These are phyloP conservation scores for Ctenopoma kingsleyae DNA, from an alignment of 2,797 vertebrate genomes.

Conservation along the genomic window DNA sequence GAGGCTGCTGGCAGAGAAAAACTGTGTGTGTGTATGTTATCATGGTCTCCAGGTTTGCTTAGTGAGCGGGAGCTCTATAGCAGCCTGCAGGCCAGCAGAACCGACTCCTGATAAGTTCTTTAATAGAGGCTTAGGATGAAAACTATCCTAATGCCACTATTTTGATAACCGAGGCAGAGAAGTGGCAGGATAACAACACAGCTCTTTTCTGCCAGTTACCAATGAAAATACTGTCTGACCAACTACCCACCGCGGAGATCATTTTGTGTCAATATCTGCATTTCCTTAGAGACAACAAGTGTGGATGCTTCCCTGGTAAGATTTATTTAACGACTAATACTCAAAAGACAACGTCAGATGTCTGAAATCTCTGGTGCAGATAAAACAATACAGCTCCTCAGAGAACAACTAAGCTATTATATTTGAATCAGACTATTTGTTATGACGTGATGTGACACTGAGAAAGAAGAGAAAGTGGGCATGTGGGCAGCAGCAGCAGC, in stretches of 20 bases:
- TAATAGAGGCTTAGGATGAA: slow-evolving; percentile 58
- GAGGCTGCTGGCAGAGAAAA: slow-evolving; percentile 10
- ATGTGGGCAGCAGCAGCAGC: slow-evolving; percentile 10
- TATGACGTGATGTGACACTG: slow-evolving; percentile 32
- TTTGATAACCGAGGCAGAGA: slow-evolving; percentile 47
- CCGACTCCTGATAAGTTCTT: slow-evolving; percentile 58
- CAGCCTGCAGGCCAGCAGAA: slow-evolving; percentile 51
- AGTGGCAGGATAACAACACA: slow-evolving; percentile 22
- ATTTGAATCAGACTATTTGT: slow-evolving; percentile 18
- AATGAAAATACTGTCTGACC: slow-evolving; percentile 24
- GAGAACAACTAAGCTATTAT: slow-evolving; percentile 22
- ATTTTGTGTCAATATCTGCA: slow-evolving; percentile 29
- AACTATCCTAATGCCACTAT: slow-evolving; percentile 52
- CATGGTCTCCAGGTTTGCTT: slow-evolving; percentile 60
- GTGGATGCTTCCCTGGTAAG: slow-evolving; percentile 13
- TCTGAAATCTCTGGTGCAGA: slow-evolving; percentile 16
- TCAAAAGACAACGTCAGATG: slow-evolving; percentile 13
- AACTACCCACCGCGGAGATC: slow-evolving; percentile 10
- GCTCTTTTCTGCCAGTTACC: neutral
- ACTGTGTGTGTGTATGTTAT: slow-evolving; percentile 34
- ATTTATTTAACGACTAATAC: slow-evolving; percentile 15
- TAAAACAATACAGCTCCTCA: slow-evolving; percentile 27
- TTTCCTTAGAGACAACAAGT: slow-evolving; percentile 22
- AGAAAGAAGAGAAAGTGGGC: neutral
- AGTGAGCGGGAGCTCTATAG: slow-evolving; percentile 50